Conservation (phyloP, 1,140 invertebrate species). For the Oncopodura yosiiana region DNA sequence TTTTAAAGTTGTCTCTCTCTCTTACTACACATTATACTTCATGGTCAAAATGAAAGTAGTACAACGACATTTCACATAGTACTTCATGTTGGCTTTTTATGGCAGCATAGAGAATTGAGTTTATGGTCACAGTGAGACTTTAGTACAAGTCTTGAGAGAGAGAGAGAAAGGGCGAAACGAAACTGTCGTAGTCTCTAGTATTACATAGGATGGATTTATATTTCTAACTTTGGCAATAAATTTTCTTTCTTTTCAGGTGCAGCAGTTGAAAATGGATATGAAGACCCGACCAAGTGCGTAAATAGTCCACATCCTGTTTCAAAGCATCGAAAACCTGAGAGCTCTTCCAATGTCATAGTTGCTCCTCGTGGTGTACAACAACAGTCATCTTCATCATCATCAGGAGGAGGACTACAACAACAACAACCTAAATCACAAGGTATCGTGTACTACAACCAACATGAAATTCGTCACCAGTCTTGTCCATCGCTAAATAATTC, state of each 20-base stretch:
- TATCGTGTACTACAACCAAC: constrained; percentile 3
- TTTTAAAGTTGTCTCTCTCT: too few relatives aligned
- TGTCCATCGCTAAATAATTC: constrained; percentile 27
- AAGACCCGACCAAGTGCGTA: constrained; percentile 16
- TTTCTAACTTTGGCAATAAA: too few relatives aligned
- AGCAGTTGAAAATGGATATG: constrained; percentile 30
- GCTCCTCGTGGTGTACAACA: background rate
- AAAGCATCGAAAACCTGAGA: background rate
- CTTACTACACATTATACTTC: too few relatives aligned
- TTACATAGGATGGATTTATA: too few relatives aligned
- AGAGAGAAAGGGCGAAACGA: background rate
- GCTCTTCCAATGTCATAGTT: background rate
- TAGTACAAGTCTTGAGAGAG: background rate
- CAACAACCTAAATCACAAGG: background rate
- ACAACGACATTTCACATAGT: too few relatives aligned
- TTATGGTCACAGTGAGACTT: background rate
- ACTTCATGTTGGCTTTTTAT: too few relatives aligned
- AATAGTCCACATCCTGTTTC: background rate
- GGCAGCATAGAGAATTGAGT: too few relatives aligned
- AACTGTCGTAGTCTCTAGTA: background rate
- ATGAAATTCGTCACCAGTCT: constrained; percentile 33
- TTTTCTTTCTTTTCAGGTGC: constrained; percentile 16
- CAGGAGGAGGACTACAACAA: background rate
- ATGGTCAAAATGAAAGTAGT: too few relatives aligned
- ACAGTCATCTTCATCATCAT: background rate